Base-by-base conservation (phyloP, 2,888 invertebrate species). In the Panorpa germanica region DNA sequence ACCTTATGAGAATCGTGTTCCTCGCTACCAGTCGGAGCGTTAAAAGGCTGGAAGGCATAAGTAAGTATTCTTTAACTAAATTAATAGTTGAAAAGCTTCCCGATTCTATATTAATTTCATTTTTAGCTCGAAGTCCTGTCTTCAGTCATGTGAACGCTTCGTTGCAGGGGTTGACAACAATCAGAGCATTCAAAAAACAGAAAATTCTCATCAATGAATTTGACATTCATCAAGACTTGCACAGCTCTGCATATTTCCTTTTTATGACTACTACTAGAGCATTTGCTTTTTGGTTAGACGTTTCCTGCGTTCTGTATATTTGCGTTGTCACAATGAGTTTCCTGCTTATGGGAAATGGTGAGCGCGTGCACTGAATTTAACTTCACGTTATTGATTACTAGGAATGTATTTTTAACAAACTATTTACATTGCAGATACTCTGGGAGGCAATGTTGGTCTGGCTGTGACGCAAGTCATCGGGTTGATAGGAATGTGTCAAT, bases 11-110 rank as follows among this genome's bases (percentile, higher is more conserved):
- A 28, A 61, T 65, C 35, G 63, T 77, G 49, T 83, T 80, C 52
- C 49, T 83, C 30, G 50, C 65, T n/a, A 74, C 80, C 4, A 74
- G 80, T 23, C 60, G 80, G 41, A 71, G 71, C 50, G 62, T 83
- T 40, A 83, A 72, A 51, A 62, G 70, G 44, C 59, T 74, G 45
- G 73, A 74, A 60, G 72, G 72, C 56, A 62, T 70, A 50, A 72
- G 73, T 73, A 57, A 66, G 70, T 67, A 25, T 16, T 10, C n/a
- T n/a, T n/a, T 61, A 11, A 37, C 53, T 8, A 49, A 61, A 9
- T 50, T 59, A 3, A 45, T 53, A 2, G 37, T 53, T 4, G 47
- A 59, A 9, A 59, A 59, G 40, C 52, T 50, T 3, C 50, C 1
- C 48, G 52, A 4, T 30, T 50, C 0, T 45, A 59, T 4, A 40